Evolutionary conservation across 2,113 vertebrate genomes (phyloP).

Genomic region (Struthidea cinerea): DNA sequence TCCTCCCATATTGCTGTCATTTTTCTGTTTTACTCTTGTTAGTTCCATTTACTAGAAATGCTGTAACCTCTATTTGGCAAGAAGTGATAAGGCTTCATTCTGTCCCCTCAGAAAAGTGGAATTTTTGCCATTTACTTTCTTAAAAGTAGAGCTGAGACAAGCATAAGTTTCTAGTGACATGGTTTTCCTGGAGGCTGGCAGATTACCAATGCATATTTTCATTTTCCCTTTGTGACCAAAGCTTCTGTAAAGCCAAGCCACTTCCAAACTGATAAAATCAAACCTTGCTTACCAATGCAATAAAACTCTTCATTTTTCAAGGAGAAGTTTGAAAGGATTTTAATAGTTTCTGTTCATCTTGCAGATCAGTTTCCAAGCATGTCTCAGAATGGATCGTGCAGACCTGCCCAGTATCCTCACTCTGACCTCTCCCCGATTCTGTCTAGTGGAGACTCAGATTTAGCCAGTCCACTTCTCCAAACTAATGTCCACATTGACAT

Average conservation of each 20-base stretch:
- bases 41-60: neutral
- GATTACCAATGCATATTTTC: slow-evolving; percentile 33
- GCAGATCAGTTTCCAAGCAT: slow-evolving; percentile 88
- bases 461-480: slow-evolving; percentile 88
- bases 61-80: neutral
- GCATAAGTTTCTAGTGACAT: neutral
- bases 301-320: neutral
- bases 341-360: slow-evolving; percentile 53
- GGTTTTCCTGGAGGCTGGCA: neutral
- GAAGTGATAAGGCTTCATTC: neutral
- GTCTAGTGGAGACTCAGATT: slow-evolving; percentile 84
- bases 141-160: neutral
- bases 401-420: slow-evolving; percentile 82
- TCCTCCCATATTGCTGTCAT: neutral
- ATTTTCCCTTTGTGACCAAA: slow-evolving; percentile 18
- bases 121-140: neutral
- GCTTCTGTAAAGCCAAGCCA: neutral
- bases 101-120: neutral
- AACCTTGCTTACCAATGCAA: neutral
- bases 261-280: slow-evolving; percentile 12
- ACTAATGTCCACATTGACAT: slow-evolving; percentile 89
- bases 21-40: neutral
- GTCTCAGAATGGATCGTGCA: slow-evolving; percentile 86
- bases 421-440: slow-evolving; percentile 87
- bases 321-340: neutral